Evolutionary conservation across 2,113 vertebrate species (phyloP), one percentile per base, ranked within the genome.

Genomic region (Bubo bubo): DNA sequence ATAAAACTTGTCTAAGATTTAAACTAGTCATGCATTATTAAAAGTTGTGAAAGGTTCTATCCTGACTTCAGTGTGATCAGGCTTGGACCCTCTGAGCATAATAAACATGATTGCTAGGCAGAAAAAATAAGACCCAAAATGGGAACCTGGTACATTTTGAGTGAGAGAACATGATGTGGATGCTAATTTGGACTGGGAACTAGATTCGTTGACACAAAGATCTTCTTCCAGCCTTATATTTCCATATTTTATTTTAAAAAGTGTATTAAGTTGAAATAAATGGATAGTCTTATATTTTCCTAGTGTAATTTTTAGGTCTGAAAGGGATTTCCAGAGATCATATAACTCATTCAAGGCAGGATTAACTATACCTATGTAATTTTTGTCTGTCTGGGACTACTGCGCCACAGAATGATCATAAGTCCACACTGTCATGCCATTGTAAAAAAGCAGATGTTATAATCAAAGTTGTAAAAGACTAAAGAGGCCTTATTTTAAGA

Each of bases 401-500:
- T 55, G 53, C 5, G 53, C 6, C 18, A 41, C 16, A 59, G 85
- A 81, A 39, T 49, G 6, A 39, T 76, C 2, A 1, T 35, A 49
- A 52, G 7, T 64, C 28, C 5, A 18, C 8, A 22, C 0, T 3
- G 7, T 47, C 8, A 73, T 45, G 8, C 8, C 11, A 55, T 6
- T 53, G 20, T 26, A 30, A 83, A 86, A 63, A 49, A n/a, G 4
- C 2, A 72, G 35, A 52, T 13, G 7, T 20, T 41, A 45, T 32
- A 28, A 9, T 55, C 0, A 0, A 86, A 86, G 41, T 32, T 59
- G 23, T 11, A 41, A 79, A 82, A 37, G 5, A 41, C 12, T 28
- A 37, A 2, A 7, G 90, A 71, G 15, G 1, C 4, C 16, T 53
- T 58, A 58, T 59, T 72, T 75, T 67, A 88, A 63, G 49, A 79